A percentile compares a stretch with the other conserved stretches of the same genome.
phyloP scores from a whole-genome alignment of 2,797 vertebrate genomes.

The Rhabdophis nuchalis region DNA sequence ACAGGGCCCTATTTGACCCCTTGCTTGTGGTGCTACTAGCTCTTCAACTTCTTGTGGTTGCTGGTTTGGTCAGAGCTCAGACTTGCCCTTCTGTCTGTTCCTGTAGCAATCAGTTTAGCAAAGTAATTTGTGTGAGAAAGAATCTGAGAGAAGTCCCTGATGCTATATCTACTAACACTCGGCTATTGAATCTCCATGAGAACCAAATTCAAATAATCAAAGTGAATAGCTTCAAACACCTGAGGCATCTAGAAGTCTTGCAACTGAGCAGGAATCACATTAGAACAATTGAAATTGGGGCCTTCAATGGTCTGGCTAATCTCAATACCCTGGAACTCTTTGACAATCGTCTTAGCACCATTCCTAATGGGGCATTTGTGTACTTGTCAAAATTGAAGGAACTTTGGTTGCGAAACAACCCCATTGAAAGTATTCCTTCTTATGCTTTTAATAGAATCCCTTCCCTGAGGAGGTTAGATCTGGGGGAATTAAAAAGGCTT shows the following conservation, averaged over 20 bases:
- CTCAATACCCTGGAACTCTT: conserved; percentile 99
- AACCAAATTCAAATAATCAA: conserved; percentile 99
- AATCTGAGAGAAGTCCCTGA: conserved; percentile 95
- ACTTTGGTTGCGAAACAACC: conserved; percentile 98
- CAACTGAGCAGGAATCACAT: conserved; percentile 99
- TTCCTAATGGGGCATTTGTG: conserved; percentile 98
- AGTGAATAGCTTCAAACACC: conserved; percentile 98
- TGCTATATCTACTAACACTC: conserved; percentile 97
- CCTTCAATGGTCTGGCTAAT: conserved; percentile 98
- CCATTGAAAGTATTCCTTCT: conserved; percentile 97
- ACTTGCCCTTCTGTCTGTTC: conserved; percentile 98
- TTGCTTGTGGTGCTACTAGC: conserved; percentile 98
- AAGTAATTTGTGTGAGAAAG: conserved; percentile 97
- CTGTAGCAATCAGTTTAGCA: conserved; percentile 99
- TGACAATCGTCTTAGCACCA: conserved; percentile 98
- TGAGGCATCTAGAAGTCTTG: conserved; percentile 96
- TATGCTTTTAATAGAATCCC: conserved; percentile 99
- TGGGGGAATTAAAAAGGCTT: conserved; percentile 96
- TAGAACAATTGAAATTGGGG: conserved; percentile 97
- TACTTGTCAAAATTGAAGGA: conserved; percentile 99
- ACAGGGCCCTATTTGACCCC: conserved; percentile 99
- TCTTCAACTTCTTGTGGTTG: conserved; percentile 98
- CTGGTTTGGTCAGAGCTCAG: conserved; percentile 95
- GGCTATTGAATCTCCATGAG: conserved; percentile 97
- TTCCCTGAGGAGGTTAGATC: conserved; percentile 91